Conservation (phyloP, 2,888 invertebrate species). For the Asteroscopus sphinx region DNA sequence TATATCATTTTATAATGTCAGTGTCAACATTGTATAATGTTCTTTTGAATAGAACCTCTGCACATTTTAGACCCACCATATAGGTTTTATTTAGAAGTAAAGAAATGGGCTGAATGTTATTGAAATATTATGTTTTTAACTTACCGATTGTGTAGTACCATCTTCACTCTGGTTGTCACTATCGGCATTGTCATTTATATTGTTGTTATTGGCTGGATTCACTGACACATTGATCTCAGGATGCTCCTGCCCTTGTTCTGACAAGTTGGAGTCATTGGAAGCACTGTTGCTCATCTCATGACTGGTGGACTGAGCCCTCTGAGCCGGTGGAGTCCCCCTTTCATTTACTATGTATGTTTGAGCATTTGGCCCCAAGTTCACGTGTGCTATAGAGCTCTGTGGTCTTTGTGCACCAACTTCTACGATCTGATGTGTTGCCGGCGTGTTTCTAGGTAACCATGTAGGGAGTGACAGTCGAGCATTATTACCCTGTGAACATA, state of each 20-base stretch:
- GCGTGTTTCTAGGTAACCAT: slow-evolving; percentile 82
- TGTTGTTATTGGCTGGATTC: slow-evolving; percentile 85
- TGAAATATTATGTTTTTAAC: neutral
- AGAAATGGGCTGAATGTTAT: neutral
- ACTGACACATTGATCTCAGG: slow-evolving; percentile 82
- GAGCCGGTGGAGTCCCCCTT: slow-evolving; percentile 66
- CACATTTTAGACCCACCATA: neutral
- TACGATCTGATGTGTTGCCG: slow-evolving; percentile 75
- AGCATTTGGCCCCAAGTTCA: slow-evolving; percentile 74
- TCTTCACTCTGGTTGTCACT: slow-evolving; percentile 87
- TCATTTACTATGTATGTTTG: slow-evolving; percentile 81
- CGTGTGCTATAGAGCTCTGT: slow-evolving; percentile 83
- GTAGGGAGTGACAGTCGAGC: slow-evolving; percentile 82
- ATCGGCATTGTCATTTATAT: slow-evolving; percentile 83
- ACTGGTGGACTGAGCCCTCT: slow-evolving; percentile 67
- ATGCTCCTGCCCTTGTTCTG: slow-evolving; percentile 73
- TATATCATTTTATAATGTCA: too few species aligned
- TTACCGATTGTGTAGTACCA: slow-evolving; percentile 80
- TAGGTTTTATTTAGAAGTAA: slow-evolving; percentile 1
- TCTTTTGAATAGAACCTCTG: too few species aligned
- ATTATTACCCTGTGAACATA: slow-evolving; percentile 78
- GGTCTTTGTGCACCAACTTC: slow-evolving; percentile 76
- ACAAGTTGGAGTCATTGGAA: slow-evolving; percentile 77
- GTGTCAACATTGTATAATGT: too few species aligned
- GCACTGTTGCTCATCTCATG: slow-evolving; percentile 73